Evolutionary conservation across 2,888 invertebrate species (phyloP).

Genomic region (Drosophila pegasa): DNA sequence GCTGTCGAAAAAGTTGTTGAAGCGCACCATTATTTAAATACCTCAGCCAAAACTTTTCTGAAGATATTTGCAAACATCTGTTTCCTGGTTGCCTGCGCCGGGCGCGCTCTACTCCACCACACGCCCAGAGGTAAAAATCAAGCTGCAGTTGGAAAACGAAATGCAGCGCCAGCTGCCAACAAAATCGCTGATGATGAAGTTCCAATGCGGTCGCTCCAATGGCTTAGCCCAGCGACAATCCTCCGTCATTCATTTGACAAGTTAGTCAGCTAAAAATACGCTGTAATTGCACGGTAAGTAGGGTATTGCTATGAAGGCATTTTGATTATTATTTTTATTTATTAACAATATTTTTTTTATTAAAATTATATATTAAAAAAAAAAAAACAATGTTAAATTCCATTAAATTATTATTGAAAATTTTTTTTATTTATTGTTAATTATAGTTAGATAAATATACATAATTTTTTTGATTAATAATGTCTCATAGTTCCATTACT

Average conservation of each 20-base stretch:
- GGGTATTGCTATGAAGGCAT: not conserved
- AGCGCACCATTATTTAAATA: conserved; percentile 77
- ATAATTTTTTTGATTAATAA: too few species aligned
- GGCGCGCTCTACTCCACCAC: not conserved
- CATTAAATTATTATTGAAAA: too few species aligned
- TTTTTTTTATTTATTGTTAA: not conserved
- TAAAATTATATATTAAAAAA: not conserved
- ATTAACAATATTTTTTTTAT: not conserved
- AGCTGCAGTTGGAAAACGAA: conserved; percentile 46
- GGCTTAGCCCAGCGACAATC: conserved; percentile 15
- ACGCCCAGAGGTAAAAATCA: conserved; percentile 28
- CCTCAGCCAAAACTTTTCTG: conserved; percentile 73
- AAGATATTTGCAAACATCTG: conserved; percentile 81
- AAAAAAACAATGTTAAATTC: not conserved
- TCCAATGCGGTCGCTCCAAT: conserved; percentile 27
- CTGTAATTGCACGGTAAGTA: not conserved
- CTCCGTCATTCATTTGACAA: conserved; percentile 11
- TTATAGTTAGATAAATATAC: too few species aligned
- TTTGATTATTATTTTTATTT: too few species aligned
- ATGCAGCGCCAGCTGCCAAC: conserved; percentile 38
- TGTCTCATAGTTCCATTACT: too few species aligned
- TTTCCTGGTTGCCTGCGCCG: conserved; percentile 56
- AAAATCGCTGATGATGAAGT: conserved; percentile 54
- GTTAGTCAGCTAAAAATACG: conserved; percentile 2
- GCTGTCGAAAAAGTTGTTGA: conserved; percentile 65